These are phyloP conservation scores for Apogon talboti DNA, from an alignment of 2,797 vertebrate species.

Conservation along the genomic window DNA sequence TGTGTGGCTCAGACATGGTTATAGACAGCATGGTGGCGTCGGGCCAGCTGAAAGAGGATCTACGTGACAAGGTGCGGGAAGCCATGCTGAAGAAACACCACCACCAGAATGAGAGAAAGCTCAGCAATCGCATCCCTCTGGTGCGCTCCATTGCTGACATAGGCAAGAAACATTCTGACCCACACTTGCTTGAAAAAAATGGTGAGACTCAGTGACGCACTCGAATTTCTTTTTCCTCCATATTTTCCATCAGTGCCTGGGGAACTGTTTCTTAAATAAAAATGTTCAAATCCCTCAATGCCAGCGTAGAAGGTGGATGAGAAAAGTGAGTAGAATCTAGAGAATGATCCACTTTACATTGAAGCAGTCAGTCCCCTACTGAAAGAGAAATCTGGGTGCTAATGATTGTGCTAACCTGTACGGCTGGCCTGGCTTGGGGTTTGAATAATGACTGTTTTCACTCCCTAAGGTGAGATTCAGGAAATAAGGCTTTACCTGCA, in stretches of 20 bases:
- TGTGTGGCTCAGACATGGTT: conserved; percentile 89
- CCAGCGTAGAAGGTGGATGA: conserved; percentile 73
- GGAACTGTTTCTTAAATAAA: conserved; percentile 60
- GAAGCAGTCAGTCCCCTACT: conserved; percentile 31
- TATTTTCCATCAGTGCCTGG: conserved; percentile 35
- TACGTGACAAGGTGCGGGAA: conserved; percentile 90
- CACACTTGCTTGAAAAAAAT: conserved; percentile 97
- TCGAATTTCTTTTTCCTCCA: conserved; percentile 75
- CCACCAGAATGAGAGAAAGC: conserved; percentile 97
- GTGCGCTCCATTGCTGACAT: conserved; percentile 99
- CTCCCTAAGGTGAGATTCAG: conserved; percentile 33
- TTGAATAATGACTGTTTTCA: conserved; percentile 58
- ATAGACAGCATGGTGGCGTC: conserved; percentile 96
- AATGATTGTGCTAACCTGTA: conserved; percentile 62
- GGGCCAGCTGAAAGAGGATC: conserved; percentile 90
- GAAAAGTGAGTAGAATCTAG: conserved; percentile 75
- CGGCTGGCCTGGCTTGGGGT: conserved; percentile 71
- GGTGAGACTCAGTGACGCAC: conserved; percentile 88
- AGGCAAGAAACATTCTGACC: conserved; percentile 99
- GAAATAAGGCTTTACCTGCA: conserved; percentile 43
- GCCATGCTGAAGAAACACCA: conserved; percentile 96
- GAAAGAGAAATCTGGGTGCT: conserved; percentile 79
- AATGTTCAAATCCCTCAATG: conserved; percentile 71
- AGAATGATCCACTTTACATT: conserved; percentile 17
- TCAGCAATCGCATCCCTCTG: conserved; percentile 95